Evolutionary conservation across 2,888 invertebrate species (phyloP), one percentile per base, ranked within the genome.

Genomic region (Lasioglossum oenotherae): DNA sequence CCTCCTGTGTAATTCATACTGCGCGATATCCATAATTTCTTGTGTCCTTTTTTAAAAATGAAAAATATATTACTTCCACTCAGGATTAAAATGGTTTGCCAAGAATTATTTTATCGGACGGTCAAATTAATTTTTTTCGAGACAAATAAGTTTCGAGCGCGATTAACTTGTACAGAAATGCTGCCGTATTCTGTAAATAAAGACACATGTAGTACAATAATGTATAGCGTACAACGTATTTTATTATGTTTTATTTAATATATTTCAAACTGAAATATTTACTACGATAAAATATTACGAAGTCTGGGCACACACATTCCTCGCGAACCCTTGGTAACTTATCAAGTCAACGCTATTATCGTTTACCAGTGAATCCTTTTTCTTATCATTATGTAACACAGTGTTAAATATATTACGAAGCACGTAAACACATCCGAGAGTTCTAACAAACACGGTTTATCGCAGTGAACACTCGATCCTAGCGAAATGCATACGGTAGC

Each of bases 371-470:
- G 60, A 71, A 57, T 31, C 6, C 5, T 46, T 46, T 35, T 44
- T 16, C 27, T 77, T 69, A 57, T 67, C 8, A 46, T 75, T 72
- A 49, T 57, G 67, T 71, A 78, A 87, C 60, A 23, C 23, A 64
- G n/a, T 74, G 64, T 76, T 81, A 69, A 77, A 82, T 74, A 77
- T 49, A 73, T 77, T 78, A 72, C 74, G 64, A 53, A 49, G 53
- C 44, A 77, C 31, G 74, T 35, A 81, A 53, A 35, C 6, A 53
- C 6, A 64, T 19, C n/a, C 44, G 31, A 35, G 82, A 79, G 76
- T 77, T 78, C 46, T 75, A 83, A 78, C 80, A 83, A 78, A 82
- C 83, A 82, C 69, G 44, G 73, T 76, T 87, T 87, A 86, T 87
- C 87, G 57, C 80, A 12, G 44, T 14, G 41, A 14, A 64, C 64